Conservation (phyloP, 2,797 vertebrate genomes). For the Taeniopygia guttata region DNA sequence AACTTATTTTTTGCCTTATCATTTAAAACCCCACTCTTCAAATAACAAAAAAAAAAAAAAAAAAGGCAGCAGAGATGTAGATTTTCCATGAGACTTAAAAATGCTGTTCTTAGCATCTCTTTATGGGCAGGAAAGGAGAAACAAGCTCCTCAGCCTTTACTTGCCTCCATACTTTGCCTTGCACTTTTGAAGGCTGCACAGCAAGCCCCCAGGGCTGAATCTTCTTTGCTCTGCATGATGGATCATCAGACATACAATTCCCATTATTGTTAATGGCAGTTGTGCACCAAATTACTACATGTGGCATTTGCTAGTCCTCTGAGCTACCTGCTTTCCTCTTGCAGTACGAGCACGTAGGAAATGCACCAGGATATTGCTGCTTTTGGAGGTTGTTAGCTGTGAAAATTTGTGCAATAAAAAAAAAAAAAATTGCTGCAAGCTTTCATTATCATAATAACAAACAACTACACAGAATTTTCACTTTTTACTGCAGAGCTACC, state of each 20-base stretch:
- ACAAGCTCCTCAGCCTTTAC: background rate
- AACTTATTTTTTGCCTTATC: background rate
- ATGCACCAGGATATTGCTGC: background rate
- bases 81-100: background rate
- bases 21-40: accelerated
- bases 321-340: background rate
- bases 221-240: background rate
- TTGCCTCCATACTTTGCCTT: background rate
- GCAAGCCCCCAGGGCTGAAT: constrained; percentile 20
- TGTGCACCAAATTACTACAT: background rate
- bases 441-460: constrained; percentile 30
- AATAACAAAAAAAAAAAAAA: background rate
- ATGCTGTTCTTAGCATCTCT: background rate
- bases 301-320: background rate
- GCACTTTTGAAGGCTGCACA: background rate
- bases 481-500: background rate
- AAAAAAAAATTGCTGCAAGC: background rate
- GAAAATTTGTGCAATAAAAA: constrained; percentile 6
- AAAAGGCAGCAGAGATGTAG: background rate
- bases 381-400: background rate
- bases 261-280: constrained; percentile 46
- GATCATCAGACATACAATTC: constrained; percentile 23
- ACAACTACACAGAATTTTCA: background rate
- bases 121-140: background rate
- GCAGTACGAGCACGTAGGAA: background rate